Evolutionary conservation across 2,797 vertebrate species (phyloP).

Genomic region (Amblyopsis hoosieri): DNA sequence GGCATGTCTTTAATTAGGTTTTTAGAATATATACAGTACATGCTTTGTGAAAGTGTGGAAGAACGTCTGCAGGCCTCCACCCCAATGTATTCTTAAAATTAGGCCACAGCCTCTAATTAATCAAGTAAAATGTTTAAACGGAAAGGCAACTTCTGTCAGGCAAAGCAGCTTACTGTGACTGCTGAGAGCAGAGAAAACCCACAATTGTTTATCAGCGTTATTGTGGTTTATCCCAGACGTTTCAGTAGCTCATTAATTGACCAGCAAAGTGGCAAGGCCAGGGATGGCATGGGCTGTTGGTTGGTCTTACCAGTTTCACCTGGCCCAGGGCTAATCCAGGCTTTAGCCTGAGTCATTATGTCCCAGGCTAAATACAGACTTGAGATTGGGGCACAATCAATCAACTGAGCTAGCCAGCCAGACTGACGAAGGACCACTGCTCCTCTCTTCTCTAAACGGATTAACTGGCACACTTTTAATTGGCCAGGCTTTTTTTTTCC

Average conservation of each 20-base stretch:
- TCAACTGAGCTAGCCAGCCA: constrained; percentile 74
- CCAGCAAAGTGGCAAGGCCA: constrained; percentile 31
- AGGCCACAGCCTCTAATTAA: too few relatives aligned
- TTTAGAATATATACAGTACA: too few relatives aligned
- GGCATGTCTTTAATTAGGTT: too few relatives aligned
- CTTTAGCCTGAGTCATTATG: constrained; percentile 69
- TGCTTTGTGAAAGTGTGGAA: too few relatives aligned
- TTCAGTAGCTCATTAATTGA: constrained; percentile 27
- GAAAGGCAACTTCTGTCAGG: too few relatives aligned
- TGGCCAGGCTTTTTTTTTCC: constrained; percentile 56
- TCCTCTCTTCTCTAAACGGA: constrained; percentile 83
- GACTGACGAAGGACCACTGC: constrained; percentile 73
- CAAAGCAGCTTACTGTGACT: not conserved
- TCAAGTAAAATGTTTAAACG: too few relatives aligned
- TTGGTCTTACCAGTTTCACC: constrained; percentile 30
- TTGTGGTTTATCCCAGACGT: constrained; percentile 13
- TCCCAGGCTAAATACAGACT: constrained; percentile 64
- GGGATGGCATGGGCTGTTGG: constrained; percentile 51
- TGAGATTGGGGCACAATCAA: constrained; percentile 82
- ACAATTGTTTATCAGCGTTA: not conserved
- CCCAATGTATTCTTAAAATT: too few relatives aligned
- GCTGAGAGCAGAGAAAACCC: not conserved
- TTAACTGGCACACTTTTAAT: constrained; percentile 86
- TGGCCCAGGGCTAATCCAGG: constrained; percentile 60
- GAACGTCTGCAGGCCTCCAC: too few relatives aligned